phyloP scores from a whole-genome alignment of 2,797 vertebrate species.

The Brachyalestes nurse region DNA sequence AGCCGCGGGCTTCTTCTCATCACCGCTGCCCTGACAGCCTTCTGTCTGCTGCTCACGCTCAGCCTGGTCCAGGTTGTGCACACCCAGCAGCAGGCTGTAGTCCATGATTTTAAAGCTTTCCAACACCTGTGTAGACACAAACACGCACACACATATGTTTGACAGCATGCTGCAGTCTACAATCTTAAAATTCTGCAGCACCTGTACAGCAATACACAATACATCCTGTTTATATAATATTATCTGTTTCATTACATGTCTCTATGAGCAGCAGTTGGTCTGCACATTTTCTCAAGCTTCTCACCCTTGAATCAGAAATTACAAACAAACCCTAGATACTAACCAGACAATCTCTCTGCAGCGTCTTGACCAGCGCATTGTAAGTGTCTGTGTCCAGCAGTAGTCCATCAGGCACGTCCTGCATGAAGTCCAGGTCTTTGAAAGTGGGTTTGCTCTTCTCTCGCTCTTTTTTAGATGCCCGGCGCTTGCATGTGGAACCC shows the following conservation, averaged over 20 bases:
- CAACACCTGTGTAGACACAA: constrained; percentile 64
- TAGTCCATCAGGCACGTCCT: constrained; percentile 85
- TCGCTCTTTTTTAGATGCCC: constrained; percentile 87
- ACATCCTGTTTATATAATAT: not conserved
- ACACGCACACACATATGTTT: no score
- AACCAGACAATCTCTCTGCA: constrained; percentile 94
- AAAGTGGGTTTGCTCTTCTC: constrained; percentile 86
- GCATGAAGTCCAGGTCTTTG: constrained; percentile 94
- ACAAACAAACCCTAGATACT: constrained; percentile 50
- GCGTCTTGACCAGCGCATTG: constrained; percentile 89
- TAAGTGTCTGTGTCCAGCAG: constrained; percentile 87
- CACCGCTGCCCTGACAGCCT: constrained; percentile 76
- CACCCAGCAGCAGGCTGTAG: constrained; percentile 90
- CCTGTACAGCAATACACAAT: constrained; percentile 72
- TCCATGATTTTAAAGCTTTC: constrained; percentile 96
- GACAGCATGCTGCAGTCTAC: constrained; percentile 97
- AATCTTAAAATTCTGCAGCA: constrained; percentile 97
- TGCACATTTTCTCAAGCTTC: not conserved
- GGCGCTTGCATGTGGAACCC: constrained; percentile 92
- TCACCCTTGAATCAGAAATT: no score
- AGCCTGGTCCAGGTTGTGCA: constrained; percentile 86
- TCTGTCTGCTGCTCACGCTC: constrained; percentile 69
- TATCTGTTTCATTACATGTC: no score
- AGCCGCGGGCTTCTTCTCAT: constrained; percentile 88
- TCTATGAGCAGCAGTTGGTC: not conserved